Conservation (phyloP, 2,888 invertebrate species). For the Ischnura elegans region DNA sequence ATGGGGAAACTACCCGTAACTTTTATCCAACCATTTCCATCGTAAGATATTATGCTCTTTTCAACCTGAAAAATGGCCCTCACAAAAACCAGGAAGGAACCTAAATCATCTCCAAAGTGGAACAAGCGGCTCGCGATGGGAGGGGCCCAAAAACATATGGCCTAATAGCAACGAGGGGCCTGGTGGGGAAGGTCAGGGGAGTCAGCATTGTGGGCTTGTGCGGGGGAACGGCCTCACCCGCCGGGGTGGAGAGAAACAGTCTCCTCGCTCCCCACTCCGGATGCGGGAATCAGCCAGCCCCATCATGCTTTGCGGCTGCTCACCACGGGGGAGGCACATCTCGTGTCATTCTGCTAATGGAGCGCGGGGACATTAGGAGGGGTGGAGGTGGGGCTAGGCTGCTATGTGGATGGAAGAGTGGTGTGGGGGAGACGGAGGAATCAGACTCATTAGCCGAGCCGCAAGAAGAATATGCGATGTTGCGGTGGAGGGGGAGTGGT, state of each 20-base stretch:
- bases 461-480: conserved; percentile 22
- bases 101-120: conserved; percentile 16
- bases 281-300: not conserved
- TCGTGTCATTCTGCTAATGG: conserved; percentile 61
- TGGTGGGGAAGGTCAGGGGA: not conserved
- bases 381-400: not conserved
- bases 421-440: conserved; percentile 1
- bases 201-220: not conserved
- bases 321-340: conserved; percentile 44
- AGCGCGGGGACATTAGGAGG: not conserved
- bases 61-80: not conserved
- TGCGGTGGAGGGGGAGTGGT: not conserved
- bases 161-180: not conserved
- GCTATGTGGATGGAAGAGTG: not conserved
- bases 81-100: not conserved
- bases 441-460: conserved; percentile 43
- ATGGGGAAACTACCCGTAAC: no score
- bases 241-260: not conserved
- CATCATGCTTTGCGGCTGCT: not conserved
- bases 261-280: not conserved
- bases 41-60: no score
- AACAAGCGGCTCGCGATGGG: not conserved
- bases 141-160: not conserved
- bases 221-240: not conserved
- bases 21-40: no score